Base-by-base conservation (phyloP, 2,888 invertebrate genomes). In the Serrognathus titanus region DNA sequence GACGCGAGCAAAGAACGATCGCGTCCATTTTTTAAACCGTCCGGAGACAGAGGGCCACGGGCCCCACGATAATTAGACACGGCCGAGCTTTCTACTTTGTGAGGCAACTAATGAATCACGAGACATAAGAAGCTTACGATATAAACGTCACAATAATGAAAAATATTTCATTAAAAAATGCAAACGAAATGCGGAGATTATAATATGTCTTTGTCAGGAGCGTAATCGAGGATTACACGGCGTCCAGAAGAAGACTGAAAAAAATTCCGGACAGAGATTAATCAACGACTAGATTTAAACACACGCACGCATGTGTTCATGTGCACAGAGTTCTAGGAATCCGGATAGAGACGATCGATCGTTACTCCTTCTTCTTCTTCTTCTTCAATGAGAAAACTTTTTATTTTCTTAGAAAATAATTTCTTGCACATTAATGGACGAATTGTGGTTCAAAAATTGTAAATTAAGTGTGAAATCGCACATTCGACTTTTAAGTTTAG, bases 151-250 rank as follows among this genome's bases (percentile, higher is more conserved):
- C 58, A 62, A 62, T 60, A 62, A 62, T 62, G 59, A 58, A 62
- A 58, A 60, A 57, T 59, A 60, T 60, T 62, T 55, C 60, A 60
- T 62, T 58, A 41, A 43, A 31, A 36, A 24, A 35, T 8, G 31
- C 48, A 35, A 48, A 48, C 16, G 24, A 31, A 54, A 48, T 12
- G 48, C 45, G 35, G 55, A 58, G 63, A 62, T 62, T 62, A 63
- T 54, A 65, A 65, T 65, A 62, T 53, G 61, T 65, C 65, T 61
- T 59, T 60, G 63, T 63, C 63, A 53, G 51, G 59, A 54, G 37
- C 59, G 59, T 65, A 65, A 65, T 63, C 63, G 58, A 48, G 62
- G 64, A 64, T 64, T 64, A 63, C 60, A 59, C 57, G 58, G 58
- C 48, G 58, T 55, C 60, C 59, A 60, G 55, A 58, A 55, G 60